Base-by-base conservation (phyloP, 2,888 invertebrate species). In the Tenthredo notha region DNA sequence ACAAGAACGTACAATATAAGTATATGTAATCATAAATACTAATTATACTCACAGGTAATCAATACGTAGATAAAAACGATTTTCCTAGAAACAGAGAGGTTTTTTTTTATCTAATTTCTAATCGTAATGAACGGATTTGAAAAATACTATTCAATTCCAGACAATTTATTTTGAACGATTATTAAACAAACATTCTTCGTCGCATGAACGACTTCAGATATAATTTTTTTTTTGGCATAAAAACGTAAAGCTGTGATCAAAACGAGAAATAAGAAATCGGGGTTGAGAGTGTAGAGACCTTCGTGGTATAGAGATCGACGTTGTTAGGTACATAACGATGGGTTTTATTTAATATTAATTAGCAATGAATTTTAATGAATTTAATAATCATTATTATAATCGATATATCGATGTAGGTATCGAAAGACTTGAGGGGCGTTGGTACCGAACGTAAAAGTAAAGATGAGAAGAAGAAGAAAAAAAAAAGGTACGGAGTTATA, bases 401-500 rank as follows among this genome's bases (percentile, higher is more conserved):
- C n/a, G n/a, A 54, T 18, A n/a, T 54, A 54, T 54, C 54, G 61
- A 25, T 61, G 21, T 21, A 58, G 58, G 58, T 25, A 61, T 21
- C 21, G 61, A 25, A 61, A 61, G 54, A n/a, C 25, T 61, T 12
- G 25, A 61, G 21, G 61, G 54, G 54, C 54, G 54, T 54, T 61
- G 25, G 25, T 61, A 61, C 12, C 61, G 2, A 33, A 2, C 37
- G 25, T 29, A 29, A n/a, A 12, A n/a, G n/a, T 33, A 40, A 58
- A 61, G 61, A 80, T 58, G 61, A 58, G n/a, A n/a, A n/a, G n/a
- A n/a, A n/a, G n/a, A n/a, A n/a, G n/a, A n/a, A n/a, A n/a, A n/a
- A n/a, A n/a, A 80, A 61, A 83, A 83, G 29, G 18, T 9, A 33
- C 25, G 29, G 29, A 29, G 47, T 43, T 67, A 83, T 83, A 83